These are phyloP conservation scores for Apus apus DNA, from an alignment of 2,113 vertebrate genomes.

Conservation along the genomic window DNA sequence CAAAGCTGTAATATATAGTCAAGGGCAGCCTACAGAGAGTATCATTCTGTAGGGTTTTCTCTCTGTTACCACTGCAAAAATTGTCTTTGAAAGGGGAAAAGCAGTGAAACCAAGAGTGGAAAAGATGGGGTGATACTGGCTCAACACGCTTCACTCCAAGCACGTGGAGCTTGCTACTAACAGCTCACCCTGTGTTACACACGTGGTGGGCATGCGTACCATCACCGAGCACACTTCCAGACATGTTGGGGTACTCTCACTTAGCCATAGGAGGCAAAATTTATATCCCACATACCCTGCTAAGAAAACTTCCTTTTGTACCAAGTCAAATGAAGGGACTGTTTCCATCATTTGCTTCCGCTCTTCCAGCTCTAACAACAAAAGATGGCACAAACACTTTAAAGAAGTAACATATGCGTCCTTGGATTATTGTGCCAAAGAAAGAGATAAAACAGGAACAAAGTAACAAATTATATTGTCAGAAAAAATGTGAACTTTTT, in stretches of 20 bases:
- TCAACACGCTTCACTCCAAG: background rate
- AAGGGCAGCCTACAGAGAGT: background rate
- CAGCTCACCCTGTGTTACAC: background rate
- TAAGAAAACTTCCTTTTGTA: background rate
- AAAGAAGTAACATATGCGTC: slow-evolving; percentile 36
- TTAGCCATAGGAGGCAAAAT: background rate
- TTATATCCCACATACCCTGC: background rate
- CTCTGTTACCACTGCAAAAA: background rate
- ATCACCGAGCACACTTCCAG: background rate
- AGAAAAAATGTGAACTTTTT: slow-evolving; percentile 85
- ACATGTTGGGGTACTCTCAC: background rate
- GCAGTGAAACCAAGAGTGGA: background rate
- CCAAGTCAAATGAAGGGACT: background rate
- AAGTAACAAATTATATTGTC: slow-evolving; percentile 87
- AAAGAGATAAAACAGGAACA: slow-evolving; percentile 78
- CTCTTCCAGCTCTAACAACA: background rate
- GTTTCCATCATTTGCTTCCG: background rate
- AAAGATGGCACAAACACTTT: slow-evolving; percentile 39
- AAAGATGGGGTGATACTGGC: background rate
- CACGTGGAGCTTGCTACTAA: background rate
- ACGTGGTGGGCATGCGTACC: rapidly evolving
- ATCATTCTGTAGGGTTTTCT: background rate
- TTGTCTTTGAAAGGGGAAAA: background rate
- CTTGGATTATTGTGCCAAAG: slow-evolving; percentile 36
- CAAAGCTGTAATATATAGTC: background rate